Percentiles rank a stretch among this genome's conserved stretches.
These are phyloP conservation scores for Onychostoma macrolepis DNA, from an alignment of 2,113 vertebrate species.

Conservation along the genomic window DNA sequence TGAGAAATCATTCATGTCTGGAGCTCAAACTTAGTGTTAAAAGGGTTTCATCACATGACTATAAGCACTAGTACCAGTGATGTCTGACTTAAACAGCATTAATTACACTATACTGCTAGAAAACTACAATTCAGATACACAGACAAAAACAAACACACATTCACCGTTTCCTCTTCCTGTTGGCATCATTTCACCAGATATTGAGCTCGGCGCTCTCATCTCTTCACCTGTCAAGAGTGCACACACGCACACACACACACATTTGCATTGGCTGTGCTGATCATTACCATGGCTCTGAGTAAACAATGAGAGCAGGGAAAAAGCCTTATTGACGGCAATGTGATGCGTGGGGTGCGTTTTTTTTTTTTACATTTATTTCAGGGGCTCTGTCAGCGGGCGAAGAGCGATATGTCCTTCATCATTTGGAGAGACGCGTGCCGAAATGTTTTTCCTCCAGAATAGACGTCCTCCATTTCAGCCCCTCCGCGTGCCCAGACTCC, in stretches of 20 bases:
- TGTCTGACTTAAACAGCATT: not conserved
- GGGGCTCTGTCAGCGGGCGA: not conserved
- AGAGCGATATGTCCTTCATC: constrained; percentile 48
- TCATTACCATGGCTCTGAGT: constrained; percentile 48
- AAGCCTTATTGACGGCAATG: constrained; percentile 49
- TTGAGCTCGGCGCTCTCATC: constrained; percentile 22
- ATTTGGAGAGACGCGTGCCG: constrained; percentile 25
- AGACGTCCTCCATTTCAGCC: not conserved
- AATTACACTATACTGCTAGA: not conserved
- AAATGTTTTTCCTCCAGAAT: constrained; percentile 33
- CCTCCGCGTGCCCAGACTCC: constrained; percentile 13
- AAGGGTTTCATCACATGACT: not conserved
- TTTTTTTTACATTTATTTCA: not conserved
- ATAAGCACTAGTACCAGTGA: not conserved
- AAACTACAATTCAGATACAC: not conserved
- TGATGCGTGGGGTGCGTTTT: constrained; percentile 39
- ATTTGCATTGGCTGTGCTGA: constrained; percentile 47
- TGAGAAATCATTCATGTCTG: not conserved
- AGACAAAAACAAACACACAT: not conserved
- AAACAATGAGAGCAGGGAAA: constrained; percentile 52
- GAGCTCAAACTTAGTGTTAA: not conserved
- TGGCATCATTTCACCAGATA: not conserved
- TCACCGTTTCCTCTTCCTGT: constrained; percentile 9
- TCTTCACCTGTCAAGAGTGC: constrained; percentile 18
- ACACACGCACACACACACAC: not conserved